Percentiles rank a stretch among this genome's conserved stretches.
These are phyloP conservation scores for Ophiodon elongatus DNA, from an alignment of 2,113 vertebrate genomes.

Conservation along the genomic window DNA sequence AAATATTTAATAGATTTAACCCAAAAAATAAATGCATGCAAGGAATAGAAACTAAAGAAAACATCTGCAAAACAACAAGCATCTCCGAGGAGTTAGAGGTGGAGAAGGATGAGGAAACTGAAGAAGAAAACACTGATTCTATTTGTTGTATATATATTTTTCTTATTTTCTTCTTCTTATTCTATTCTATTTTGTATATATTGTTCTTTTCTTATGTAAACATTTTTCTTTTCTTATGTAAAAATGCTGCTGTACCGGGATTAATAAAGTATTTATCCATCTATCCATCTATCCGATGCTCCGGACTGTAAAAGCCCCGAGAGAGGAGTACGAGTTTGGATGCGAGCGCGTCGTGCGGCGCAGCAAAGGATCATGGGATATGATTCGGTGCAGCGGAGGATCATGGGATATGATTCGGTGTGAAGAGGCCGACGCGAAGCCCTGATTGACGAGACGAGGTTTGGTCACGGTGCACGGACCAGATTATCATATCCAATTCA, in stretches of 20 bases:
- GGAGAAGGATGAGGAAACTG: too few relatives aligned
- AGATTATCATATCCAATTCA: constrained; percentile 48
- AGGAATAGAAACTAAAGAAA: neutral
- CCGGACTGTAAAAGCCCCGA: neutral
- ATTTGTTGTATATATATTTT: too few relatives aligned
- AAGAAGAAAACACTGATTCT: too few relatives aligned
- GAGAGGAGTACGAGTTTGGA: neutral
- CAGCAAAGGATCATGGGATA: too few relatives aligned
- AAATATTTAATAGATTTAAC: neutral
- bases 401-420: constrained; percentile 19
- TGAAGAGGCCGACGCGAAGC: constrained; percentile 6
- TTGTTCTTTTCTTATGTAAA: too few relatives aligned
- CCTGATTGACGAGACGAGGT: constrained; percentile 28
- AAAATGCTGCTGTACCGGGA: too few relatives aligned
- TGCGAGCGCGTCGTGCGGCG: neutral
- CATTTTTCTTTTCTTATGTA: too few relatives aligned
- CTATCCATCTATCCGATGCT: too few relatives aligned
- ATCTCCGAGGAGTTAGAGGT: neutral
- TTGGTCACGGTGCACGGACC: neutral
- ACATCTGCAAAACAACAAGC: neutral
- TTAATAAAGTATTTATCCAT: too few relatives aligned
- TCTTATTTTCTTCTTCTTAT: too few relatives aligned
- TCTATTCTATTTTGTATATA: too few relatives aligned
- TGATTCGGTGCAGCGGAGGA: neutral
- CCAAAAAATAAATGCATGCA: neutral